Conservation (phyloP, 2,888 invertebrate species). For the Zygothrica quintamaculata region DNA sequence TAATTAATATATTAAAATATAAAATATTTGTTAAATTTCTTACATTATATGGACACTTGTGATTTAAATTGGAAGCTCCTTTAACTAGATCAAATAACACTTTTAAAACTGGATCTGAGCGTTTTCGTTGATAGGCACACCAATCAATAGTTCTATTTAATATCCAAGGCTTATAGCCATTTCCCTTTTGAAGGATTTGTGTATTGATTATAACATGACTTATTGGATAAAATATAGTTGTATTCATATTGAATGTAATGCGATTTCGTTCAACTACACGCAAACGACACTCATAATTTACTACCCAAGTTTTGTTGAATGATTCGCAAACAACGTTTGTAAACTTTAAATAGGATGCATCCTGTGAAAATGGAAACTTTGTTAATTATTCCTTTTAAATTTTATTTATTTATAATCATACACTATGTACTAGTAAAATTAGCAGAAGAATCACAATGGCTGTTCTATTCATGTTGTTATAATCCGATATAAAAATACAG, state of each 20-base stretch:
- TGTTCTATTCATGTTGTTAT: too few species aligned
- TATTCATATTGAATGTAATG: constrained; percentile 9
- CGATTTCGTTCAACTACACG: constrained; percentile 19
- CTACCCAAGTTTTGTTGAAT: constrained; percentile 5
- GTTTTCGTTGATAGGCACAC: constrained; percentile 10
- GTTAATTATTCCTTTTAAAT: too few species aligned
- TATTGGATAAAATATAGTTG: not conserved
- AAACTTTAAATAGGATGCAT: constrained; percentile 3
- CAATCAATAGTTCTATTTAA: constrained; percentile 3
- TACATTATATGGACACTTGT: constrained; percentile 10
- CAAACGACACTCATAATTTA: constrained; percentile 12
- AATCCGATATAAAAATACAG: too few species aligned
- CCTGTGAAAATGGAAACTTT: too few species aligned
- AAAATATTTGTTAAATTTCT: too few species aligned
- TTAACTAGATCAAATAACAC: not conserved
- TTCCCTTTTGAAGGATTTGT: constrained; percentile 15
- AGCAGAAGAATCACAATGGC: too few species aligned
- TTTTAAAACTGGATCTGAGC: constrained; percentile 1
- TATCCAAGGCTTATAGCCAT: constrained; percentile 25
- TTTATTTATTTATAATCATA: too few species aligned
- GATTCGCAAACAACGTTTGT: constrained; percentile 14
- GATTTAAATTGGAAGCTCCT: constrained; percentile 12
- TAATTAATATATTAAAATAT: not conserved
- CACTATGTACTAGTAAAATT: too few species aligned
- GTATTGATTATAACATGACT: not conserved